Conservation (phyloP, 2,797 vertebrate species). For the Dallia pectoralis region DNA sequence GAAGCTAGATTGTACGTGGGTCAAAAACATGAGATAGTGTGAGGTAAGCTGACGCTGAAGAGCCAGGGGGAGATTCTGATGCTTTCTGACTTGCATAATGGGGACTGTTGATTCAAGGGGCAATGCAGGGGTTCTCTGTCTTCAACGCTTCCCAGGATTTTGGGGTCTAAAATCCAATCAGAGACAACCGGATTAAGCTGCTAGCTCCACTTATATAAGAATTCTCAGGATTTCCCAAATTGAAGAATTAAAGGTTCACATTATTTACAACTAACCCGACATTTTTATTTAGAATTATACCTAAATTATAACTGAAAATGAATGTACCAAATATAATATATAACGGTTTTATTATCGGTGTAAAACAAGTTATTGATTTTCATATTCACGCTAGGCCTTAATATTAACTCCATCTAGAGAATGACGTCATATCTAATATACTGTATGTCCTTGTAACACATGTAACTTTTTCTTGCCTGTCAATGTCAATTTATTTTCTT, state of each 20-base stretch:
- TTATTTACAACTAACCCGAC: too few relatives aligned
- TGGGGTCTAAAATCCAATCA: slow-evolving; percentile 50
- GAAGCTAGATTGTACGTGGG: slow-evolving; percentile 75
- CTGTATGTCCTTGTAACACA: slow-evolving; percentile 52
- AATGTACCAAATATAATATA: background rate
- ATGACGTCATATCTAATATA: slow-evolving; percentile 11
- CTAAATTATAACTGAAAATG: background rate
- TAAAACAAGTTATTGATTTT: background rate
- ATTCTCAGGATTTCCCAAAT: slow-evolving; percentile 34
- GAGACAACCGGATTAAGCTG: slow-evolving; percentile 49
- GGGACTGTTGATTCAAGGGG: slow-evolving; percentile 73
- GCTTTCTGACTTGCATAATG: slow-evolving; percentile 78
- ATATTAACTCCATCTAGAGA: background rate
- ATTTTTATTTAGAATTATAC: too few relatives aligned
- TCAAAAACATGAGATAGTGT: slow-evolving; percentile 71
- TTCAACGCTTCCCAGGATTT: slow-evolving; percentile 53
- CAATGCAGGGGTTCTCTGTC: slow-evolving; percentile 56
- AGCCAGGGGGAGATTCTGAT: slow-evolving; percentile 65
- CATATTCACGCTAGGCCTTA: background rate
- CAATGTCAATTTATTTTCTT: slow-evolving; percentile 54
- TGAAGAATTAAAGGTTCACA: slow-evolving; percentile 27
- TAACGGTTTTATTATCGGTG: background rate
- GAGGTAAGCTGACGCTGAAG: slow-evolving; percentile 58
- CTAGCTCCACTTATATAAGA: slow-evolving; percentile 62
- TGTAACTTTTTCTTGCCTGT: slow-evolving; percentile 59